phyloP scores from a whole-genome alignment of 2,888 invertebrate species.

The Pammene fasciana region DNA sequence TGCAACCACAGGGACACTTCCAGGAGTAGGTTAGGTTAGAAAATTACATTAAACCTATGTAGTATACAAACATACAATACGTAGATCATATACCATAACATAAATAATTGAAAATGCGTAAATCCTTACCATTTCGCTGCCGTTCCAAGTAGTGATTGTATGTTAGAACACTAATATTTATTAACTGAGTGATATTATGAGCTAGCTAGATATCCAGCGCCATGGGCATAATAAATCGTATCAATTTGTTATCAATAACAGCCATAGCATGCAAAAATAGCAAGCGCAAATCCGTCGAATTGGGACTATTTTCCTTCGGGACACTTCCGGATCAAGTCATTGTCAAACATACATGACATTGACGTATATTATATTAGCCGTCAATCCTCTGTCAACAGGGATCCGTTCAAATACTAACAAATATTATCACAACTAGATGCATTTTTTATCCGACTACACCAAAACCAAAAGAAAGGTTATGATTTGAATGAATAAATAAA shows the following conservation, averaged over 20 bases:
- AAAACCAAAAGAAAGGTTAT: too few relatives aligned
- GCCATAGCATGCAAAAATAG: constrained; percentile 16
- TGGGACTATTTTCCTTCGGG: constrained; percentile 5
- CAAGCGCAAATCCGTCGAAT: neutral
- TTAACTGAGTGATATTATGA: neutral
- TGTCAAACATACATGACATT: neutral
- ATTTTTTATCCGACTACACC: too few relatives aligned
- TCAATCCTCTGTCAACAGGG: neutral
- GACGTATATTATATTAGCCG: too few relatives aligned
- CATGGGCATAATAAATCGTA: constrained; percentile 1
- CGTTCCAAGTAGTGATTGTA: neutral
- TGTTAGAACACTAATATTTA: neutral
- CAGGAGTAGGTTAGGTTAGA: too few relatives aligned
- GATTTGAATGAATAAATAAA: too few relatives aligned
- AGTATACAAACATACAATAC: neutral
- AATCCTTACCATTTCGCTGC: constrained; percentile 15
- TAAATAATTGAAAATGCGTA: neutral
- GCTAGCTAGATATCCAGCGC: neutral
- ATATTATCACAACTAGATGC: too few relatives aligned
- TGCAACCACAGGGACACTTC: too few relatives aligned
- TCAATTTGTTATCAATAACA: constrained; percentile 11
- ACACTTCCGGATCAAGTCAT: neutral
- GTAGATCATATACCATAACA: neutral
- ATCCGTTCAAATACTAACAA: neutral
- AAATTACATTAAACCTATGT: neutral